Conservation (phyloP, 1,140 invertebrate species). For the Psix sp. region DNA sequence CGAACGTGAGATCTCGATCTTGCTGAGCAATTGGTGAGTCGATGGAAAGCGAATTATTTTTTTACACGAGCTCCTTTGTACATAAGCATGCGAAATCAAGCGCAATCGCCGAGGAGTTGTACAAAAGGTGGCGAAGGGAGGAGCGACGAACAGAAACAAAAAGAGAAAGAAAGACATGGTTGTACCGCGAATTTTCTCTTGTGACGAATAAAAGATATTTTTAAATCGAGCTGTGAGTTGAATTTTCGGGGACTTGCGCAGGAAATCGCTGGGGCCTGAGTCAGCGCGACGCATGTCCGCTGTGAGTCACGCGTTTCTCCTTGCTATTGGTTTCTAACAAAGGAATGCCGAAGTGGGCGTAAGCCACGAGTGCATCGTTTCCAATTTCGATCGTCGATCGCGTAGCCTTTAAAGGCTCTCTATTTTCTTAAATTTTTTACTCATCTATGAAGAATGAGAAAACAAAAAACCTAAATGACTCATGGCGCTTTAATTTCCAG, state of each 20-base stretch:
- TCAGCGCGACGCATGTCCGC: too few species aligned
- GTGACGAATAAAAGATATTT: conserved; percentile 45
- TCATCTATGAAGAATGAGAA: conserved; percentile 6
- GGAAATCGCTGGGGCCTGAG: conserved; percentile 69
- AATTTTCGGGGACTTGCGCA: conserved; percentile 43
- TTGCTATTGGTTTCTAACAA: conserved; percentile 70
- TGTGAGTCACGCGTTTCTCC: conserved; percentile 61
- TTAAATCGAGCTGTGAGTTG: conserved; percentile 19
- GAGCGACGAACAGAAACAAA: too few species aligned
- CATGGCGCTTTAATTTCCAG: not conserved
- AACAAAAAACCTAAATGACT: not conserved
- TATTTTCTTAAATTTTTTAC: conserved; percentile 10
- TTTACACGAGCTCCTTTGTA: too few species aligned
- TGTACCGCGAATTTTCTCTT: conserved; percentile 9
- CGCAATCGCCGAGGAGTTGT: conserved; percentile 11
- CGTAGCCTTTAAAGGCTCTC: conserved; percentile 21
- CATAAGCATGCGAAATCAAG: too few species aligned
- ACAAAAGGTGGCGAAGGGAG: too few species aligned
- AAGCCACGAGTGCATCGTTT: conserved; percentile 29
- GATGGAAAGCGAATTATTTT: too few species aligned
- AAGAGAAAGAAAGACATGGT: not conserved
- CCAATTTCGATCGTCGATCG: conserved; percentile 32
- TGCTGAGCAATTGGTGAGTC: too few species aligned
- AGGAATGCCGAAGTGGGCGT: conserved; percentile 67
- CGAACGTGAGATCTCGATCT: too few species aligned